Percentiles rank a stretch among this genome's conserved stretches.
These are phyloP conservation scores for Desoria tigrina DNA, from an alignment of 2,888 invertebrate species.

Conservation along the genomic window DNA sequence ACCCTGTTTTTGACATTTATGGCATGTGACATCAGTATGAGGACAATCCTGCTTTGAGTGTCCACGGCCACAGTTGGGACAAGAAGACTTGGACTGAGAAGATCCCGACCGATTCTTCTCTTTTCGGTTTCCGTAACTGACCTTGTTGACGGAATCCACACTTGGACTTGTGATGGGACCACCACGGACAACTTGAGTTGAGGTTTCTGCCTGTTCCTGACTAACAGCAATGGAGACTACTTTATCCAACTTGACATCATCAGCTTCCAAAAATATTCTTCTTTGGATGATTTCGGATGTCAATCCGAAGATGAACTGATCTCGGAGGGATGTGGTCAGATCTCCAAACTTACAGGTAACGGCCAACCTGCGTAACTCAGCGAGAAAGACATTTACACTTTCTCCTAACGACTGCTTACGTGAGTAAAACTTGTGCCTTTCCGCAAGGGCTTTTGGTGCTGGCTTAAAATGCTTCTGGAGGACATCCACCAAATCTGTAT, in stretches of 20 bases:
- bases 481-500: background rate
- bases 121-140: background rate
- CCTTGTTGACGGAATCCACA: too few species aligned
- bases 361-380: constrained; percentile 24
- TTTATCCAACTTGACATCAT: constrained; percentile 20
- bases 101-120: background rate
- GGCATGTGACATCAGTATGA: constrained; percentile 14
- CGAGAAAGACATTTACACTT: constrained; percentile 10
- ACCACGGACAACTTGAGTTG: constrained; percentile 19
- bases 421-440: constrained; percentile 24
- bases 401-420: constrained; percentile 24
- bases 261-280: constrained; percentile 23
- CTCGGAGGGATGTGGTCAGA: constrained; percentile 20
- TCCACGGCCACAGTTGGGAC: constrained; percentile 13
- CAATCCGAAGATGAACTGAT: constrained; percentile 34
- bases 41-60: constrained; percentile 23
- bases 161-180: too few species aligned
- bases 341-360: constrained; percentile 17
- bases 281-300: constrained; percentile 21
- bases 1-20: too few species aligned
- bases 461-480: constrained; percentile 21
- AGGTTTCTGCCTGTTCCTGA: constrained; percentile 23
- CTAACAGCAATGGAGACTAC: constrained; percentile 22
- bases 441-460: constrained; percentile 28
- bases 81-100: background rate